Percentiles rank a stretch among this genome's conserved stretches.
These are phyloP conservation scores for Mesochorus sp. DNA, from an alignment of 2,888 invertebrate species.

Conservation along the genomic window DNA sequence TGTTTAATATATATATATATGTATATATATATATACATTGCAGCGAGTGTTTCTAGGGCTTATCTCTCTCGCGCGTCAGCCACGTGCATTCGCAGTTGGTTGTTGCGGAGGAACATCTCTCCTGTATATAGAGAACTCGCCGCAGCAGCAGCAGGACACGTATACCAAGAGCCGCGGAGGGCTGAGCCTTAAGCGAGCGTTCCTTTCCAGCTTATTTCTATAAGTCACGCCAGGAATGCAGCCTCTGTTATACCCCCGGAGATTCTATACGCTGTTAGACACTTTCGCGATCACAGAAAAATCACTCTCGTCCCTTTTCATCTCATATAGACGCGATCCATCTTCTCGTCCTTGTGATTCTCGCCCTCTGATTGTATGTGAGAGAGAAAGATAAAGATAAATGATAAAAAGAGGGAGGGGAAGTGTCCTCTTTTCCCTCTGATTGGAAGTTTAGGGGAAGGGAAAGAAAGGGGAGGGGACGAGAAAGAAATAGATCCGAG, in stretches of 20 bases:
- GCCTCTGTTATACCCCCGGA: slow-evolving; percentile 39
- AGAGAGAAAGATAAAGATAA: not conserved
- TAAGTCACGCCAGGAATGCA: slow-evolving; percentile 57
- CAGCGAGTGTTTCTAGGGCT: slow-evolving; percentile 17
- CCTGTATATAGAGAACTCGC: too few relatives aligned
- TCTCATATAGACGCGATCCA: slow-evolving; percentile 3
- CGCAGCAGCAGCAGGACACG: not conserved
- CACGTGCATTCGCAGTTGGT: not conserved
- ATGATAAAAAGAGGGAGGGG: too few relatives aligned
- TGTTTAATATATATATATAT: too few relatives aligned
- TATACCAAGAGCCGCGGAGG: slow-evolving; percentile 8
- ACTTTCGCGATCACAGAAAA: slow-evolving; percentile 44
- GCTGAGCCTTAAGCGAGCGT: slow-evolving; percentile 24
- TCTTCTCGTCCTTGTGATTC: not conserved
- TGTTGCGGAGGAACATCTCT: not conserved
- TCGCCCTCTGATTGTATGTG: too few relatives aligned
- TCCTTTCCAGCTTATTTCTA: slow-evolving; percentile 53
- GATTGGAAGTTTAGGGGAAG: too few relatives aligned
- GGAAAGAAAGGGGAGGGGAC: too few relatives aligned
- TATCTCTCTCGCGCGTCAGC: slow-evolving; percentile 22
- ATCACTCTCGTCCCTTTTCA: slow-evolving; percentile 15
- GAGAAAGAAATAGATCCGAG: too few relatives aligned
- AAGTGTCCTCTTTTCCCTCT: too few relatives aligned
- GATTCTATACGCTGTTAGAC: slow-evolving; percentile 32
- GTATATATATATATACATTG: too few relatives aligned